Evolutionary conservation across 2,113 vertebrate genomes (phyloP).

Genomic region (Elgaria multicarinata): DNA sequence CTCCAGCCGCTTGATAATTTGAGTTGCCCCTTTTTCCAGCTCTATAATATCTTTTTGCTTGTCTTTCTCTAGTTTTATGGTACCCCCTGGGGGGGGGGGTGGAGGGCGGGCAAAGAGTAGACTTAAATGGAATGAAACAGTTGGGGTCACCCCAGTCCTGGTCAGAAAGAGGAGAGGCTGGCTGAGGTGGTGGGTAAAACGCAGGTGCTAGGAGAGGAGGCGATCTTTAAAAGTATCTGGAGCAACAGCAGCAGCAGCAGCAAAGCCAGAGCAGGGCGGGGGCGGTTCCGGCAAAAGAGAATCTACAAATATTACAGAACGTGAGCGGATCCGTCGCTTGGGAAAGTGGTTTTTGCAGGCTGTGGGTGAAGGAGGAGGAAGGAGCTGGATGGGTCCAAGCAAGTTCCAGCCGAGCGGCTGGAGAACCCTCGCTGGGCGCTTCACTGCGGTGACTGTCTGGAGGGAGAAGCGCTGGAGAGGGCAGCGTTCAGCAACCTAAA

Average conservation of each 20-base stretch:
- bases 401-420: not conserved
- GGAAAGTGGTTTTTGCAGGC: not conserved
- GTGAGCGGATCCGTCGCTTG: slow-evolving; percentile 18
- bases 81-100: no score
- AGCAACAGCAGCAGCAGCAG: slow-evolving; percentile 50
- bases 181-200: not conserved
- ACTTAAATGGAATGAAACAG: not conserved
- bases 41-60: not conserved
- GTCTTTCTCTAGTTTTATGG: not conserved
- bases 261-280: not conserved
- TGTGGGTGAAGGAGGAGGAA: not conserved
- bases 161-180: not conserved
- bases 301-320: slow-evolving; percentile 72
- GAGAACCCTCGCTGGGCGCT: not conserved
- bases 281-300: slow-evolving; percentile 42
- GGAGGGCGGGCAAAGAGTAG: no score
- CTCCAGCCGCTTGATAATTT: no score
- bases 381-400: no score
- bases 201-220: slow-evolving; percentile 52
- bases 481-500: not conserved
- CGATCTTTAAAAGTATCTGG: slow-evolving; percentile 64
- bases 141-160: not conserved
- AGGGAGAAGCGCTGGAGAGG: no score
- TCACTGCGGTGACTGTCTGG: rapidly evolving
- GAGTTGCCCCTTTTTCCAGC: no score